Percentiles rank a stretch among this genome's conserved stretches.
phyloP scores from a whole-genome alignment of 1,140 invertebrate genomes.

The Lordiphosa collinella region DNA sequence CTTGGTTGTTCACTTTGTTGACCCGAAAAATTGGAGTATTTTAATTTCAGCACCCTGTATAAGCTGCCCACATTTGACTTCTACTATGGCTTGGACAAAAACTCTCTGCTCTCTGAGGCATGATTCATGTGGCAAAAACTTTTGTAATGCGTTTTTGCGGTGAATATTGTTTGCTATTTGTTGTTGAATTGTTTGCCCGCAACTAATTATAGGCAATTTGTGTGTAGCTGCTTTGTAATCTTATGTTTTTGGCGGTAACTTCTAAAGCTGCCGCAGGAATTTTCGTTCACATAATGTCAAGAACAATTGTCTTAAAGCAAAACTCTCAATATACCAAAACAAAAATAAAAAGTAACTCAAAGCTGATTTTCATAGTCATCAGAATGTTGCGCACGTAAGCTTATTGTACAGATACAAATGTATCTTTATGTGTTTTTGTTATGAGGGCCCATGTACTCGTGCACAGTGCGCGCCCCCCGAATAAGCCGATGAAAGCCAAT shows the following conservation, averaged over 20 bases:
- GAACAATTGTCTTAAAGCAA: slow-evolving; percentile 8
- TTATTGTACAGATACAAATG: slow-evolving; percentile 26
- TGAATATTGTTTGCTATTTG: slow-evolving; percentile 30
- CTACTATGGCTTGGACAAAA: slow-evolving; percentile 13
- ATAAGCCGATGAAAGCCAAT: slow-evolving; percentile 53
- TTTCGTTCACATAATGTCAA: slow-evolving; percentile 27
- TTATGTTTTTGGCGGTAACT: slow-evolving; percentile 20
- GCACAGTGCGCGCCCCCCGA: not conserved
- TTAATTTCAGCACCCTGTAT: too few relatives aligned
- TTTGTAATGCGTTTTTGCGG: slow-evolving; percentile 73
- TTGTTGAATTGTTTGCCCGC: slow-evolving; percentile 26
- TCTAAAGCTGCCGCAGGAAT: slow-evolving; percentile 28
- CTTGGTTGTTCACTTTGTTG: too few relatives aligned
- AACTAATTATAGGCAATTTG: slow-evolving; percentile 22
- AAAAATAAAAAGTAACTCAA: slow-evolving; percentile 16
- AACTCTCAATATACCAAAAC: not conserved
- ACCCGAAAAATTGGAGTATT: too few relatives aligned
- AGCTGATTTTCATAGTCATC: slow-evolving; percentile 30
- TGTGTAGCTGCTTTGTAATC: slow-evolving; percentile 11
- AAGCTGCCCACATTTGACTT: slow-evolving; percentile 11
- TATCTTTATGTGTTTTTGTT: slow-evolving; percentile 31
- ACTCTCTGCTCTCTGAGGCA: slow-evolving; percentile 15
- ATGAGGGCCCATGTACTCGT: slow-evolving; percentile 26
- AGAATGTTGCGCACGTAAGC: slow-evolving; percentile 42
- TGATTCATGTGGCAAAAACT: slow-evolving; percentile 60